phyloP scores from a whole-genome alignment of 2,888 invertebrate species.

The Macropis europaea region DNA sequence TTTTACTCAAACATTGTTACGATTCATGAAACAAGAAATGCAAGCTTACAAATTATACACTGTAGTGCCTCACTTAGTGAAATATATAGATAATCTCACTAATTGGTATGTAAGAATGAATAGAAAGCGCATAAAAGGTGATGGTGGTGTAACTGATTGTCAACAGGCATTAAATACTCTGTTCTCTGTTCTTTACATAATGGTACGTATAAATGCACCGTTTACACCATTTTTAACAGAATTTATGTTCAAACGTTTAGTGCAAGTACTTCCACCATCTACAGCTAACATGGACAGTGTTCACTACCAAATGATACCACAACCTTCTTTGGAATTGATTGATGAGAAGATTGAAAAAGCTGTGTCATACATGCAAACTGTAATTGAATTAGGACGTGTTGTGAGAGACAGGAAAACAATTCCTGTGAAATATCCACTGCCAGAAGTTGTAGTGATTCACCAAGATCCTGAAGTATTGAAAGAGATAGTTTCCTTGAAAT shows the following conservation, averaged over 20 bases:
- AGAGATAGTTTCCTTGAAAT: conserved; percentile 89
- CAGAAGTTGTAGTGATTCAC: conserved; percentile 97
- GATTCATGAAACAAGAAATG: conserved; percentile 96
- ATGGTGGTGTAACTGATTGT: conserved; percentile 90
- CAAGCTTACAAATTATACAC: conserved; percentile 95
- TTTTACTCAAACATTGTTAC: conserved; percentile 95
- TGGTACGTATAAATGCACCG: conserved; percentile 97
- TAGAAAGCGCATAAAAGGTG: conserved; percentile 96
- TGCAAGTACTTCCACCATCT: conserved; percentile 83
- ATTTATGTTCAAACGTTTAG: conserved; percentile 94
- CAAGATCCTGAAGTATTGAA: conserved; percentile 88
- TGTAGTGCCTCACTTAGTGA: conserved; percentile 95
- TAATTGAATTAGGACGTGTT: conserved; percentile 96
- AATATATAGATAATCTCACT: conserved; percentile 98
- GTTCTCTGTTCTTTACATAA: conserved; percentile 92
- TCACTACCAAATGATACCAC: conserved; percentile 95
- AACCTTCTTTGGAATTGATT: conserved; percentile 86
- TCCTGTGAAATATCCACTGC: conserved; percentile 97
- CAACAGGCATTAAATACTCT: conserved; percentile 92
- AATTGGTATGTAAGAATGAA: conserved; percentile 99
- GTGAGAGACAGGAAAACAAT: conserved; percentile 95
- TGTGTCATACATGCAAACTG: conserved; percentile 95
- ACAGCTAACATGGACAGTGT: conserved; percentile 86
- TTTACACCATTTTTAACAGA: conserved; percentile 98
- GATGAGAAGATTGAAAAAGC: conserved; percentile 93